Evolutionary conservation across 2,888 invertebrate genomes (phyloP).

Genomic region (Ochlodes sylvanus): DNA sequence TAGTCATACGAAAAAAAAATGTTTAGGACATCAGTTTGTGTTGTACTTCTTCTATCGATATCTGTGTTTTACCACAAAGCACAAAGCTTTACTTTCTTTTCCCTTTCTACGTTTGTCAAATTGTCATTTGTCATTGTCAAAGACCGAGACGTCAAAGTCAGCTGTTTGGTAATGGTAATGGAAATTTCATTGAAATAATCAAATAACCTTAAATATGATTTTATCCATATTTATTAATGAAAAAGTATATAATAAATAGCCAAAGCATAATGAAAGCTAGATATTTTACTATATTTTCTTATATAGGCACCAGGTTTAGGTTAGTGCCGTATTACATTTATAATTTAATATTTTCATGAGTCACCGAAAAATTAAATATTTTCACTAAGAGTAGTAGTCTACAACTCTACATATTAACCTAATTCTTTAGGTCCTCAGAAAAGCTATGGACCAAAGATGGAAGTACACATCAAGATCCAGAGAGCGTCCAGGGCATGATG

Average conservation of each 20-base stretch:
- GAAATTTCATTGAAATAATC: neutral
- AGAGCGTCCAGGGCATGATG: slow-evolving; percentile 89
- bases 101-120: no score
- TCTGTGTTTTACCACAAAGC: no score
- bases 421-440: slow-evolving; percentile 87
- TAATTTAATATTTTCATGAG: neutral
- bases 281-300: slow-evolving; percentile 90
- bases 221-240: slow-evolving; percentile 9
- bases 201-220: neutral
- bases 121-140: no score
- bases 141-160: neutral
- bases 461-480: slow-evolving; percentile 83
- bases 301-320: slow-evolving; percentile 92
- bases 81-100: no score
- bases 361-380: no score
- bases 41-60: no score
- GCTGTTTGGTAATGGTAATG: neutral
- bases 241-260: slow-evolving; percentile 27
- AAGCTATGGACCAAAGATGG: slow-evolving; percentile 82
- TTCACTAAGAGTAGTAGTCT: no score
- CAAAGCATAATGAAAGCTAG: slow-evolving; percentile 84
- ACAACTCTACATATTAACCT: neutral
- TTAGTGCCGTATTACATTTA: slow-evolving; percentile 53
- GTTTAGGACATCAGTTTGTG: no score
- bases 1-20: no score